Conservation (phyloP, 2,888 invertebrate species). For the Drosophila atroscutellata region DNA sequence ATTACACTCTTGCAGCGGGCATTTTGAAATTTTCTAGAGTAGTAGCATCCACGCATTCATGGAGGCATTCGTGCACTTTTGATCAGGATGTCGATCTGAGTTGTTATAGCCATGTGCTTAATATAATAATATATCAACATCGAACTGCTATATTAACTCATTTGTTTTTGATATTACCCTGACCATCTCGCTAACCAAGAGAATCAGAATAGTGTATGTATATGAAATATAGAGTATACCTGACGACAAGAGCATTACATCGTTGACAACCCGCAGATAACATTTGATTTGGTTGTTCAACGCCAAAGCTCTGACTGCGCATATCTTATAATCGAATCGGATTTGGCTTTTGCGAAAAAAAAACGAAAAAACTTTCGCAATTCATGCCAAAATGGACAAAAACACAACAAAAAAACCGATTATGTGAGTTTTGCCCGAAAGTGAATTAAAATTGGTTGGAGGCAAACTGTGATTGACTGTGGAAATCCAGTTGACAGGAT, state of each 20-base stretch:
- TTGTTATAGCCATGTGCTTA: neutral
- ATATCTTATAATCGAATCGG: constrained; percentile 57
- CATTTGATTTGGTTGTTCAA: neutral
- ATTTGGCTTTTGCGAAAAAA: constrained; percentile 25
- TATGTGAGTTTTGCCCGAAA: constrained; percentile 9
- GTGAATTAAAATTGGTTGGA: constrained; percentile 23
- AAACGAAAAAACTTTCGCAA: constrained; percentile 38
- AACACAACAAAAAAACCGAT: constrained; percentile 2
- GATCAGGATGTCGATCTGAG: neutral
- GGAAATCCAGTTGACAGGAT: constrained; percentile 33
- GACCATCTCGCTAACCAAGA: too few relatives aligned
- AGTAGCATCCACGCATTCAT: neutral
- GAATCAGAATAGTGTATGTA: neutral
- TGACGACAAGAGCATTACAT: neutral
- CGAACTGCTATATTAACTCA: neutral
- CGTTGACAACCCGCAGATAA: neutral
- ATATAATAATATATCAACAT: neutral
- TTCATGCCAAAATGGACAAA: constrained; percentile 29
- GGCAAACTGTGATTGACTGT: constrained; percentile 16
- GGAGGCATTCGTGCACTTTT: neutral
- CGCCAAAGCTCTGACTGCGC: constrained; percentile 3
- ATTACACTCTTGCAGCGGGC: neutral
- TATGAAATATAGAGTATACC: neutral
- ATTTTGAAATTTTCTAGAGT: neutral
- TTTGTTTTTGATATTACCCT: neutral